phyloP scores from a whole-genome alignment of 1,140 invertebrate genomes.

The Drosophila sulfurigaster region DNA sequence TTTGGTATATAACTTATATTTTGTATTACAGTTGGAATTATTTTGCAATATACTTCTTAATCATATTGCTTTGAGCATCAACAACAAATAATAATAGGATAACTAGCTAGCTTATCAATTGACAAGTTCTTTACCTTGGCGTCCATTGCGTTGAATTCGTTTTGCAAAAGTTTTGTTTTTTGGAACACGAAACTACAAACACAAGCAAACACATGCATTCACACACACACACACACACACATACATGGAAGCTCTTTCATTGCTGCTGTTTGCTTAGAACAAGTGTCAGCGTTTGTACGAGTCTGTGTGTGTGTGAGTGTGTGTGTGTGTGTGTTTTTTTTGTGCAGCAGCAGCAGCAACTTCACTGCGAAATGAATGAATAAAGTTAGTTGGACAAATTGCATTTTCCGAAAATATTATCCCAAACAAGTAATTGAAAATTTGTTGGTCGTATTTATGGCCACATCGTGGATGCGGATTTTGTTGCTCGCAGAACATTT shows the following conservation, averaged over 20 bases:
- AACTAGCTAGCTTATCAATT: neutral
- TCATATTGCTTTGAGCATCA: no score
- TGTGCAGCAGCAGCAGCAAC: constrained; percentile 40
- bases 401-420: constrained; percentile 80
- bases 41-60: no score
- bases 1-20: no score
- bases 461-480: constrained; percentile 29
- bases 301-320: constrained; percentile 23
- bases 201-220: constrained; percentile 62
- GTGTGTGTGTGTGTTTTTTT: constrained; percentile 12
- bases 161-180: constrained; percentile 72
- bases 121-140: neutral
- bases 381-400: constrained; percentile 81
- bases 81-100: neutral
- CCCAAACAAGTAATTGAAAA: constrained; percentile 81
- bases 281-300: constrained; percentile 31
- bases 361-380: constrained; percentile 76
- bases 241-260: constrained; percentile 65
- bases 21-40: no score
- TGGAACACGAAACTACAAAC: constrained; percentile 67
- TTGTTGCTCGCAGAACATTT: constrained; percentile 9
- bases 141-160: constrained; percentile 39
- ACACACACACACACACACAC: constrained; percentile 31
- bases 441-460: constrained; percentile 75
- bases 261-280: constrained; percentile 66